These are phyloP conservation scores for Baccha elongata DNA, from an alignment of 2,888 invertebrate genomes.

Conservation along the genomic window DNA sequence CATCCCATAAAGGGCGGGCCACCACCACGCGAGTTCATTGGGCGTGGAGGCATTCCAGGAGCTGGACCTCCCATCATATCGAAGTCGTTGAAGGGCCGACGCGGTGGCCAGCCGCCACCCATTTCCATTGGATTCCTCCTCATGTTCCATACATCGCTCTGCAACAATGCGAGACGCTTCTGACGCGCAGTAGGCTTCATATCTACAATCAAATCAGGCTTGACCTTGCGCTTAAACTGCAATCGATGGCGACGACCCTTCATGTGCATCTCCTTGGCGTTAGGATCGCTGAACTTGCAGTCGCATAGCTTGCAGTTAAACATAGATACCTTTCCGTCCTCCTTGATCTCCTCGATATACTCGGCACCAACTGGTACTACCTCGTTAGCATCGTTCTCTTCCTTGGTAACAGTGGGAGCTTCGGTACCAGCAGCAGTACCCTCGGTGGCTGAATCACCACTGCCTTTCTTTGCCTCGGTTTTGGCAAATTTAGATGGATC, in stretches of 20 bases:
- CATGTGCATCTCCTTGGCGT: constrained; percentile 99
- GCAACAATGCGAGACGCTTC: constrained; percentile 88
- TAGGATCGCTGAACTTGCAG: constrained; percentile 98
- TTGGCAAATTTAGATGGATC: constrained; percentile 91
- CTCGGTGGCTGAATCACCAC: constrained; percentile 9
- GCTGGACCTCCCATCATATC: constrained; percentile 61
- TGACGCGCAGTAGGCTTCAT: constrained; percentile 94
- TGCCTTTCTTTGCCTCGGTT: constrained; percentile 48
- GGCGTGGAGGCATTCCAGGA: constrained; percentile 55
- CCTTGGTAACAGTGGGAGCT: constrained; percentile 71
- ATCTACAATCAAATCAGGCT: constrained; percentile 94
- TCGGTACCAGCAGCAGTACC: constrained; percentile 15
- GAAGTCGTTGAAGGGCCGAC: constrained; percentile 78
- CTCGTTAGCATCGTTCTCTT: constrained; percentile 84
- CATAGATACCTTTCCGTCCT: constrained; percentile 92
- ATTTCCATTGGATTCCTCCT: constrained; percentile 81
- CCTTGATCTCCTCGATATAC: constrained; percentile 97
- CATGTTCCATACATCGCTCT: constrained; percentile 87
- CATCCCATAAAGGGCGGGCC: constrained; percentile 77
- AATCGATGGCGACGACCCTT: constrained; percentile 96
- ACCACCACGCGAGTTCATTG: constrained; percentile 74
- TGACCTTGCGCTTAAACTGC: constrained; percentile 95
- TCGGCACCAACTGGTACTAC: constrained; percentile 95
- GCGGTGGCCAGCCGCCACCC: constrained; percentile 57
- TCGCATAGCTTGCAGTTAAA: constrained; percentile 98